Conservation (phyloP, 2,888 invertebrate genomes). For the Xestia sexstrigata region DNA sequence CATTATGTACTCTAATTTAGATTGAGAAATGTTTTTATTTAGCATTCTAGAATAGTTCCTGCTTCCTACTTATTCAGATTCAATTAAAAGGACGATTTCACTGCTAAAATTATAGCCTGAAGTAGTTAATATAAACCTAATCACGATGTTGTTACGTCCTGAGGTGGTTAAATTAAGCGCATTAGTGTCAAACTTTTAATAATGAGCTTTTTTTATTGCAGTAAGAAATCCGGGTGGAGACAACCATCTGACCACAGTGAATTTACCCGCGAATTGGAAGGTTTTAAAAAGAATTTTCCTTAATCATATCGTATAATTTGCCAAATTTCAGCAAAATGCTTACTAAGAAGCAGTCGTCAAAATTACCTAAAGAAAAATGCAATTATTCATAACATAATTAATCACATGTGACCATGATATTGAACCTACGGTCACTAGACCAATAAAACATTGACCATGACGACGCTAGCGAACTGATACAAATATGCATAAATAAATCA, state of each 20-base stretch:
- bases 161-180: slow-evolving; percentile 30
- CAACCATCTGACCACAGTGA: neutral
- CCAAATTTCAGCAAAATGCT: neutral
- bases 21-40: slow-evolving; percentile 69
- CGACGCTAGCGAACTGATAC: neutral
- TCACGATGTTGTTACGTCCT: slow-evolving; percentile 42
- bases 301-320: neutral
- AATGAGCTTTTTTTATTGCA: slow-evolving; percentile 16
- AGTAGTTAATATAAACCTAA: slow-evolving; percentile 53
- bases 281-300: neutral
- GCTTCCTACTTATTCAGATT: slow-evolving; percentile 46
- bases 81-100: slow-evolving; percentile 63
- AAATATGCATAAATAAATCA: neutral
- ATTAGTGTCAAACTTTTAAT: slow-evolving; percentile 38
- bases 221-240: neutral
- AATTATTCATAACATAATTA: neutral
- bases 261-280: neutral
- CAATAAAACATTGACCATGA: slow-evolving; percentile 14
- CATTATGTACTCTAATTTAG: slow-evolving; percentile 31
- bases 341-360: neutral
- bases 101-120: slow-evolving; percentile 57
- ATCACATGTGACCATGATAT: slow-evolving; percentile 36
- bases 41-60: slow-evolving; percentile 66
- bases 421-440: slow-evolving; percentile 16
- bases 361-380: neutral